phyloP scores from a whole-genome alignment of 2,888 invertebrate species.

The Acrobasis repandana region DNA sequence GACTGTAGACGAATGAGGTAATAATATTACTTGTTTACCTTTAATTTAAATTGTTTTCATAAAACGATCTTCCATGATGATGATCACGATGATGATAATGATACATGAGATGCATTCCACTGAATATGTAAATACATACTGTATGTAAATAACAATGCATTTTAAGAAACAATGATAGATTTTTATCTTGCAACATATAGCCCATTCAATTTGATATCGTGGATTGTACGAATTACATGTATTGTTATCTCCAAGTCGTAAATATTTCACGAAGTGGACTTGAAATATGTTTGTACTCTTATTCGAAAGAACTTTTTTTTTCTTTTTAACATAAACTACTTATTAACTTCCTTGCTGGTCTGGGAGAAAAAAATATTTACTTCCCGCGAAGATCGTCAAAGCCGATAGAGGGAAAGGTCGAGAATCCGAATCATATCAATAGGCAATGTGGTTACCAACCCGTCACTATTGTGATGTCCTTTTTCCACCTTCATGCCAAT shows the following conservation, averaged over 20 bases:
- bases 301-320: background rate
- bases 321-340: too few relatives aligned
- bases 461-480: too few relatives aligned
- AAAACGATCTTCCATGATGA: background rate
- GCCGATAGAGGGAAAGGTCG: too few relatives aligned
- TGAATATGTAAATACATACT: background rate
- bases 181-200: conserved; percentile 14
- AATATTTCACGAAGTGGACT: background rate
- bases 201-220: conserved; percentile 7
- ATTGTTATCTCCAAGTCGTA: conserved; percentile 11
- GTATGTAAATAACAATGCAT: conserved; percentile 2
- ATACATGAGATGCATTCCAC: too few relatives aligned
- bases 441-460: too few relatives aligned
- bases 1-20: background rate
- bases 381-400: too few relatives aligned
- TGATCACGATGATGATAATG: too few relatives aligned
- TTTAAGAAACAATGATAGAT: conserved; percentile 15
- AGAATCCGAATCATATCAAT: too few relatives aligned
- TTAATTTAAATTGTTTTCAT: background rate
- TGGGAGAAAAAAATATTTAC: too few relatives aligned
- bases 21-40: background rate
- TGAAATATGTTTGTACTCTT: background rate
- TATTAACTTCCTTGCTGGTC: too few relatives aligned
- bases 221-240: background rate
- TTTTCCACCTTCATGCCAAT: too few relatives aligned